Evolutionary conservation across 2,797 vertebrate genomes (phyloP), one percentile per base, ranked within the genome.

Genomic region (Kryptolebias ocellatus): DNA sequence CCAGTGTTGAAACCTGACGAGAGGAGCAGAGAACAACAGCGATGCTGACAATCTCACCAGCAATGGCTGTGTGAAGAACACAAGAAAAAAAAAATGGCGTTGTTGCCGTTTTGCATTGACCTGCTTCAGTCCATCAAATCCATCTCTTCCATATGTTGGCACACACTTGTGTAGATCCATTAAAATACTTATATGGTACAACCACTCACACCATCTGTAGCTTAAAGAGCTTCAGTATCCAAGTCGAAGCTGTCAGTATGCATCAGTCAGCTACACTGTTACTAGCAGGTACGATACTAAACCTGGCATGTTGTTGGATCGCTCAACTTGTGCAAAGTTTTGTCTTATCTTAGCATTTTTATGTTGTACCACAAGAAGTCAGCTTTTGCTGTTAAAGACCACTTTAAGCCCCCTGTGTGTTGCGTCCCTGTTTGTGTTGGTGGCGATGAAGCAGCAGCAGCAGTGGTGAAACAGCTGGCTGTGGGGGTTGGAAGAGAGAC

Each of bases 401-500:
- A 55, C 60, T 80, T 47, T 7, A 28, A 47, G 52, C n/a, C 14
- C 68, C 24, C 34, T 60, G 49, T 51, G 50, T 52, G 45, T 39
- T 39, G 31, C 65, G n/a, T 31, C 31, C 52, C 50, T 60, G 11
- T 50, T 63, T 76, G 18, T 60, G 46, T 62, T 53, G 56, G 67
- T 64, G 67, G 57, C 64, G 28, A n/a, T 34, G 47, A 71, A 53
- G 39, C 37, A 53, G 37, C 5, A 37, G 44, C 52, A 46, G 53
- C 64, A 66, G 68, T 64, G 64, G 53, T 67, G 54, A 71, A 87
- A 76, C 84, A 87, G 66, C 81, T 83, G 80, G 74, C 73, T 63
- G 50, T 6, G 39, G 62, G 67, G 66, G 44, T 47, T 52, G 53
- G 60, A 60, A 45, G 27, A 53, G 39, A 63, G 39, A 62, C 3